phyloP scores from a whole-genome alignment of 2,888 invertebrate species.

The Cephus nigrinus region DNA sequence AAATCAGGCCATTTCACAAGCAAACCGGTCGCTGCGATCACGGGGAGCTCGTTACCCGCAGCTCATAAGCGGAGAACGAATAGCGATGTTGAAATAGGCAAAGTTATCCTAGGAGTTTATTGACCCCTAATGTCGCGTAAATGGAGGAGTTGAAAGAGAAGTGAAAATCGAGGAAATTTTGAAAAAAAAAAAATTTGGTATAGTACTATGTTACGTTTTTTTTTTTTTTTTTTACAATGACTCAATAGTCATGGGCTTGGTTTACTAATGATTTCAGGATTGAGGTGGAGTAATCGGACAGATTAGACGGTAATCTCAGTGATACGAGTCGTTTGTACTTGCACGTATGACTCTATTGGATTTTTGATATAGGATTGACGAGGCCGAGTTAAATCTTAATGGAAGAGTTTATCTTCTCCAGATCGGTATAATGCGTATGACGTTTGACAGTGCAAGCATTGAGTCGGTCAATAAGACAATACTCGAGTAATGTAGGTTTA shows the following conservation, averaged over 20 bases:
- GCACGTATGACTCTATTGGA: neutral
- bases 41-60: neutral
- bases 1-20: neutral
- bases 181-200: neutral
- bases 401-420: neutral
- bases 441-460: neutral
- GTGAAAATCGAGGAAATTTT: neutral
- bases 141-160: neutral
- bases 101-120: neutral
- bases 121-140: neutral
- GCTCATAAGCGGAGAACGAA: neutral
- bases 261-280: neutral
- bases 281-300: neutral
- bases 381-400: neutral
- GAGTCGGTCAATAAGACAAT: neutral
- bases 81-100: neutral
- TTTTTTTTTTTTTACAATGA: neutral
- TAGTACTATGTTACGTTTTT: neutral
- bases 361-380: neutral
- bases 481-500: constrained; percentile 1
- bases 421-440: neutral
- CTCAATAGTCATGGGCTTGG: neutral
- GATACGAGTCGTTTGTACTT: neutral
- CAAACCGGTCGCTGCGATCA: neutral
- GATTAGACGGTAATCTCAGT: neutral